Conservation (phyloP, 2,888 invertebrate genomes). For the Drosophila formosana region DNA sequence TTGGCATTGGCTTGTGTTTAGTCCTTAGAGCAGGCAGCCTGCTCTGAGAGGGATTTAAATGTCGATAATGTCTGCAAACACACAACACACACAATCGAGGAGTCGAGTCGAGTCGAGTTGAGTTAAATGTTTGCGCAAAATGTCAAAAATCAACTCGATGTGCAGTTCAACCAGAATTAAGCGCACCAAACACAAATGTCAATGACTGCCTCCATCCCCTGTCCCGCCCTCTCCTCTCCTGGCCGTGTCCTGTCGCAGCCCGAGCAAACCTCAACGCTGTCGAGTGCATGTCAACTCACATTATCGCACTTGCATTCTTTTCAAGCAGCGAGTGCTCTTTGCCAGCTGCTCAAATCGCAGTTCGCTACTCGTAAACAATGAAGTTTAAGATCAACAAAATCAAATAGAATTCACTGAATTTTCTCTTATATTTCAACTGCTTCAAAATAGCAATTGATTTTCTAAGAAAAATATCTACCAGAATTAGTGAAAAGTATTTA, state of each 20-base stretch:
- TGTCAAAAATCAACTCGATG: constrained; percentile 72
- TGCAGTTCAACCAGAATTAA: constrained; percentile 72
- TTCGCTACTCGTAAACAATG: background rate
- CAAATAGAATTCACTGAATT: background rate
- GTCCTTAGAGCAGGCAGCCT: constrained; percentile 16
- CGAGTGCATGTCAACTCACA: constrained; percentile 40
- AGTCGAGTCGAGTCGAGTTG: constrained; percentile 10
- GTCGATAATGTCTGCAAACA: constrained; percentile 79
- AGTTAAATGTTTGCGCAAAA: constrained; percentile 66
- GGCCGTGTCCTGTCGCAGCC: background rate
- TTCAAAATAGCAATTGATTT: too few species aligned
- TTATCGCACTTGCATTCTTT: constrained; percentile 52
- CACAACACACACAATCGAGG: constrained; percentile 26
- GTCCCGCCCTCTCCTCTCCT: background rate
- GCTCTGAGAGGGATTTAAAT: constrained; percentile 74
- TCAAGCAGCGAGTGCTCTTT: constrained; percentile 34
- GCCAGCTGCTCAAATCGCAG: constrained; percentile 43
- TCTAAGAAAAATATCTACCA: too few species aligned
- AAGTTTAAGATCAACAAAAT: background rate
- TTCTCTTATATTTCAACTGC: too few species aligned
- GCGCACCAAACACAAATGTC: constrained; percentile 64
- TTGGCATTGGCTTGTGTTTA: constrained; percentile 16
- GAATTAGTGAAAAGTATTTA: too few species aligned
- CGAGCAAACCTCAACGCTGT: constrained; percentile 39
- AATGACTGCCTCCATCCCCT: constrained; percentile 49